phyloP scores from a whole-genome alignment of 2,113 vertebrate genomes.

The Thamnophis sirtalis region DNA sequence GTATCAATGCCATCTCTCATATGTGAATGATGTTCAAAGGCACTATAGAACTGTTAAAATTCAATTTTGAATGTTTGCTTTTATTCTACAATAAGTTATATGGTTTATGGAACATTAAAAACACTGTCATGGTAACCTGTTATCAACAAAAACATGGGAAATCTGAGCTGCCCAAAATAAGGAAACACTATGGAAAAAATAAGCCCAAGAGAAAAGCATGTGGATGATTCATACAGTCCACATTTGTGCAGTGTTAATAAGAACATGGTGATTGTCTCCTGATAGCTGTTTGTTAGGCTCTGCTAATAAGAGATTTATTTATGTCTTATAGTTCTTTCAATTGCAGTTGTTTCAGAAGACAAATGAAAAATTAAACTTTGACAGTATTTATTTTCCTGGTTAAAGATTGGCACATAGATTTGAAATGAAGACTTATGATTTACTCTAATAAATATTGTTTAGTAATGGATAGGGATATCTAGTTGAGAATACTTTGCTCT shows the following conservation, averaged over 20 bases:
- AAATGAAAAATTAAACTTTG: neutral
- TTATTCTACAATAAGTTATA: neutral
- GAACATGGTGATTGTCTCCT: neutral
- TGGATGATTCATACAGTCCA: constrained; percentile 9
- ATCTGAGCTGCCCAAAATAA: neutral
- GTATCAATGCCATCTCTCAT: neutral
- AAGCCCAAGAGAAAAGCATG: neutral
- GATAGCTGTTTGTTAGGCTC: constrained; percentile 9
- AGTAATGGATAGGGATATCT: neutral
- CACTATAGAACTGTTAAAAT: neutral
- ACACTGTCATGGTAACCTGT: neutral
- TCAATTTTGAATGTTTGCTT: neutral
- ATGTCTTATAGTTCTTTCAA: neutral
- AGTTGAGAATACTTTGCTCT: neutral
- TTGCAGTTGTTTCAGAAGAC: neutral
- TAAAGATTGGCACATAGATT: neutral
- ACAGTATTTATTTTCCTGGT: neutral
- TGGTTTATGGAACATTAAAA: neutral
- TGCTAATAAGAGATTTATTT: neutral
- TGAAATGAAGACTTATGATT: neutral
- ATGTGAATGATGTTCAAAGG: neutral
- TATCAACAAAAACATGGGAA: neutral
- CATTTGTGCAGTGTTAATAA: constrained; percentile 2
- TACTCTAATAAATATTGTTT: neutral
- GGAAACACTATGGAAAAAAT: neutral